Percentiles rank a stretch among this genome's conserved stretches.
Conservation (phyloP, 37 sponge, comb jelly and placozoan species). For the Theonella swinhoei region DNA sequence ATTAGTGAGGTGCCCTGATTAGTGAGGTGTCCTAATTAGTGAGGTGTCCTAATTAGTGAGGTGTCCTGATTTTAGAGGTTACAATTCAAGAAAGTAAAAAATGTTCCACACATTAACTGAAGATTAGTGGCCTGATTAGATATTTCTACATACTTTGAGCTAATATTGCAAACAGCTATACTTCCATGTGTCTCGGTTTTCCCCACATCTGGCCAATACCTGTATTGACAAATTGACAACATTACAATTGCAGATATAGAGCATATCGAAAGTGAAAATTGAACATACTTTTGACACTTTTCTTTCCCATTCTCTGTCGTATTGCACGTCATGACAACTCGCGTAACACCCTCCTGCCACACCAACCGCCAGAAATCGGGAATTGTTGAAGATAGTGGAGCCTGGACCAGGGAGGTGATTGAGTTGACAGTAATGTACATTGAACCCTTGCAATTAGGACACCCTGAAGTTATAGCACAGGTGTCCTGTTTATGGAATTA, state of each 20-base stretch:
- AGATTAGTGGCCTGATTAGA: no score
- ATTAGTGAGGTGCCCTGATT: no score
- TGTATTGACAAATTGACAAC: background rate
- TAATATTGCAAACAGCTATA: background rate
- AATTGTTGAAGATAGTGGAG: slow-evolving; percentile 63
- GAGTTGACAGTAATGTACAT: no score
- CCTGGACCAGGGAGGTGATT: slow-evolving; percentile 30
- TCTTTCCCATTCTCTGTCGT: slow-evolving; percentile 5
- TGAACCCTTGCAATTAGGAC: background rate
- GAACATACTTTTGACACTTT: slow-evolving; percentile 51
- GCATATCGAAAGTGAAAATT: background rate
- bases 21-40: no score
- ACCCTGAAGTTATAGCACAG: no score
- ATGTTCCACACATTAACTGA: no score
- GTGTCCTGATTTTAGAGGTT: no score
- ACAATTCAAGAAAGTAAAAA: no score
- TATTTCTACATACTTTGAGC: no score
- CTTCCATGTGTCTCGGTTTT: slow-evolving; percentile 36
- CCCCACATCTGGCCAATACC: slow-evolving; percentile 74
- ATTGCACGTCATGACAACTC: slow-evolving; percentile 67
- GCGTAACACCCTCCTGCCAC: slow-evolving; percentile 66
- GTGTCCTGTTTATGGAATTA: no score
- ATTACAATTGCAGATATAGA: background rate
- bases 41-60: no score
- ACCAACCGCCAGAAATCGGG: slow-evolving; percentile 84